These are phyloP conservation scores for Osmerus mordax DNA, from an alignment of 2,113 vertebrate species.

Conservation along the genomic window DNA sequence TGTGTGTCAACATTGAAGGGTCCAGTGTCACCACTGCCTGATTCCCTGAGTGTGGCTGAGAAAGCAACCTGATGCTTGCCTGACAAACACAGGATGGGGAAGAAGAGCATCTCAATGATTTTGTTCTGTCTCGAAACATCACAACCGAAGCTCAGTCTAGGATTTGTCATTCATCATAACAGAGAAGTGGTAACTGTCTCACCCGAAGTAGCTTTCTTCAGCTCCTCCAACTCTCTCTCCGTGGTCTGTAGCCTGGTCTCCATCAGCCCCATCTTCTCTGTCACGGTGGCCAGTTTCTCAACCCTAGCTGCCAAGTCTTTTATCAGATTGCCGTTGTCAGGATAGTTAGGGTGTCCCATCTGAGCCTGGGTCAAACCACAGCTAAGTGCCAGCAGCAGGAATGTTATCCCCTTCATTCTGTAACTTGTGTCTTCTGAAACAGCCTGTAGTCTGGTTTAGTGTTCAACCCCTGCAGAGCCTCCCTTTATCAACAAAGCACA, in stretches of 20 bases:
- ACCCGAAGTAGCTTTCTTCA: slow-evolving; percentile 34
- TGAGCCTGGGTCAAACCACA: too few relatives aligned
- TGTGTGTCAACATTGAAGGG: slow-evolving; percentile 36
- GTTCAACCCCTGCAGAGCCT: not conserved
- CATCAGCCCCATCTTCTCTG: slow-evolving; percentile 29
- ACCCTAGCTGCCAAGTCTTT: not conserved
- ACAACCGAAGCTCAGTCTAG: not conserved
- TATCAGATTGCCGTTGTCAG: too few relatives aligned
- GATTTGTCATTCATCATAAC: not conserved
- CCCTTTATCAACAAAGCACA: slow-evolving; percentile 3
- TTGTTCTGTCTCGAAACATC: not conserved
- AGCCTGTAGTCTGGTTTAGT: not conserved
- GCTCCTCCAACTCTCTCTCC: slow-evolving; percentile 32
- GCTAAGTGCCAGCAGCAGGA: too few relatives aligned
- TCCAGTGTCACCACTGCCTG: slow-evolving; percentile 41
- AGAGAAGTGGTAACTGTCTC: not conserved
- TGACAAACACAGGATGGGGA: slow-evolving; percentile 12
- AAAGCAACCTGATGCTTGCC: slow-evolving; percentile 44
- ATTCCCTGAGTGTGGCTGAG: slow-evolving; percentile 47
- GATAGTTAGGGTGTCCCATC: too few relatives aligned
- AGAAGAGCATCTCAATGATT: not conserved
- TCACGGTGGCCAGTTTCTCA: slow-evolving; percentile 22
- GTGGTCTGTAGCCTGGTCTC: slow-evolving; percentile 18
- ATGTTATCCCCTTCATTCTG: too few relatives aligned
- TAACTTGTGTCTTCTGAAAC: not conserved